phyloP scores from a whole-genome alignment of 1,140 invertebrate species.

The Magallana gigas region DNA sequence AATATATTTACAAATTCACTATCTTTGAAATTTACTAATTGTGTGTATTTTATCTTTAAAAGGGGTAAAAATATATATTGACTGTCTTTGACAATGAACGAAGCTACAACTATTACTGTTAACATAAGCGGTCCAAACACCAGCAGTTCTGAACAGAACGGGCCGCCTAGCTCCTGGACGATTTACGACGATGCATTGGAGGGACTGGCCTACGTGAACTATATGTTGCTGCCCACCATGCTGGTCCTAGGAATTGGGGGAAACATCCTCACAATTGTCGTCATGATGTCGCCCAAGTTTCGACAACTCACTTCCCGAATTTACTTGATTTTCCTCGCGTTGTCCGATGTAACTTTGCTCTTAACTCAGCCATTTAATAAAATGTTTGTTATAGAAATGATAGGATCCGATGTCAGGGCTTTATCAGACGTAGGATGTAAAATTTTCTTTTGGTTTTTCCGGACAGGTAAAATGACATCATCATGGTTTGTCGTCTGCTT shows the following conservation, averaged over 20 bases:
- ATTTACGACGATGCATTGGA: slow-evolving; percentile 18
- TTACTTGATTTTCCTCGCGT: slow-evolving; percentile 40
- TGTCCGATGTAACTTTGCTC: slow-evolving; percentile 49
- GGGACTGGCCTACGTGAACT: slow-evolving; percentile 47
- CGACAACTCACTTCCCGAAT: slow-evolving; percentile 29
- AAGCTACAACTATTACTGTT: not conserved
- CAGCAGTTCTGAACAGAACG: not conserved
- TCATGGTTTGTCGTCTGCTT: slow-evolving; percentile 66
- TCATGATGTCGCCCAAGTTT: slow-evolving; percentile 41
- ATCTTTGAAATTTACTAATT: too few relatives aligned
- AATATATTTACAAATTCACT: too few relatives aligned
- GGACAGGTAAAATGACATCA: slow-evolving; percentile 64
- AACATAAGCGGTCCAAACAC: not conserved
- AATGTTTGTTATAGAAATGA: slow-evolving; percentile 50
- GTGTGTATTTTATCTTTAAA: too few relatives aligned
- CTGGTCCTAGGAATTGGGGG: slow-evolving; percentile 59
- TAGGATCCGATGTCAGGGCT: slow-evolving; percentile 55
- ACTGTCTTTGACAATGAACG: not conserved
- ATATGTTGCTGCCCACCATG: slow-evolving; percentile 57
- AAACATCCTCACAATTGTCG: slow-evolving; percentile 60
- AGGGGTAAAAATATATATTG: too few relatives aligned
- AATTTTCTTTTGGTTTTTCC: slow-evolving; percentile 58
- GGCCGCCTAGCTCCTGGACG: not conserved
- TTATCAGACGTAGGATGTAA: slow-evolving; percentile 56
- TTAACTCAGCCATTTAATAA: slow-evolving; percentile 60